Conservation (phyloP, 2,797 vertebrate species). For the Melanotaenia boesemani region DNA sequence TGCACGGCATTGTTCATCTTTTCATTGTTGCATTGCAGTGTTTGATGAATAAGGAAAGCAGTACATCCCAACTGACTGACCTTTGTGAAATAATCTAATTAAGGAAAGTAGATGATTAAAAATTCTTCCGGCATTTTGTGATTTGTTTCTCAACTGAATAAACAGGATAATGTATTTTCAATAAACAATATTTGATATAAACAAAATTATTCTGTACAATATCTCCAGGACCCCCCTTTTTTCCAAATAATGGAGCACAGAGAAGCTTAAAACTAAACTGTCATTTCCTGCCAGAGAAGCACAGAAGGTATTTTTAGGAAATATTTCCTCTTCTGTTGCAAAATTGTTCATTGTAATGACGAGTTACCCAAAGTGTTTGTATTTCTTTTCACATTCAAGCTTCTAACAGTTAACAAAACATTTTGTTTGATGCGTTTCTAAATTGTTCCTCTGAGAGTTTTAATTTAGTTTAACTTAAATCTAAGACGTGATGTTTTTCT, state of each 20-base stretch:
- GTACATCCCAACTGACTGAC: conserved; percentile 55
- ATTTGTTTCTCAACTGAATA: conserved; percentile 26
- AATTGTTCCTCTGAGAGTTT: background rate
- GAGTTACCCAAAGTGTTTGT: background rate
- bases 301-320: background rate
- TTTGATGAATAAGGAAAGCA: conserved; percentile 68
- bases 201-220: conserved; percentile 15
- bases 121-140: conserved; percentile 36
- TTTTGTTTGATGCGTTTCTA: background rate
- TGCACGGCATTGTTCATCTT: conserved; percentile 70
- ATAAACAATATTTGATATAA: conserved; percentile 16
- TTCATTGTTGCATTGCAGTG: conserved; percentile 69
- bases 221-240: conserved; percentile 14
- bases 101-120: conserved; percentile 41
- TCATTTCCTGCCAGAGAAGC: background rate
- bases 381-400: background rate
- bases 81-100: conserved; percentile 70
- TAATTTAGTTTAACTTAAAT: background rate
- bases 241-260: conserved; percentile 8
- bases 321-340: background rate
- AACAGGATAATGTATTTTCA: conserved; percentile 22
- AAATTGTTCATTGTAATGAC: background rate
- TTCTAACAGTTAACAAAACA: background rate
- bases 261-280: conserved; percentile 9
- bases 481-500: background rate